phyloP scores from a whole-genome alignment of 2,888 invertebrate species.

The Diploptera punctata region DNA sequence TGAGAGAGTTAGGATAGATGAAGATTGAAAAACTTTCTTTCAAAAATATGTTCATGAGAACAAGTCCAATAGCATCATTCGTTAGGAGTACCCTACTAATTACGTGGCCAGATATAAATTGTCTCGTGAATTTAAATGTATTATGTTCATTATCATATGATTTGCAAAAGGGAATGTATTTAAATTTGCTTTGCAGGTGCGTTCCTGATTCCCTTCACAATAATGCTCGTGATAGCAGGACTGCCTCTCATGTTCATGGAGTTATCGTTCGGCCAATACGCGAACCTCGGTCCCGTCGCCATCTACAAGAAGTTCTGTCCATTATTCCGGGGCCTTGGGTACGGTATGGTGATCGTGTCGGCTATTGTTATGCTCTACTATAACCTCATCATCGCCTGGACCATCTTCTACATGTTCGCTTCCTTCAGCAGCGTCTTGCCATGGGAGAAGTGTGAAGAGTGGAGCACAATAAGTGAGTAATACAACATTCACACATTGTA shows the following conservation, averaged over 20 bases:
- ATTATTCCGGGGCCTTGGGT: slow-evolving; percentile 75
- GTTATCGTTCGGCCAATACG: slow-evolving; percentile 84
- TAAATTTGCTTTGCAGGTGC: slow-evolving; percentile 65
- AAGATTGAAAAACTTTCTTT: no score
- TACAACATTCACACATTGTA: no score
- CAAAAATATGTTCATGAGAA: no score
- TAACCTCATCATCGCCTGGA: slow-evolving; percentile 80
- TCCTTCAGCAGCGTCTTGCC: slow-evolving; percentile 66
- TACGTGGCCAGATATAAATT: no score
- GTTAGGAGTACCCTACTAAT: no score
- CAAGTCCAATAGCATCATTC: no score
- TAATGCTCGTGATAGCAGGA: slow-evolving; percentile 79
- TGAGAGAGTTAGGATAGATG: no score
- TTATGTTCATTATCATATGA: no score
- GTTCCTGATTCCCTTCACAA: slow-evolving; percentile 83
- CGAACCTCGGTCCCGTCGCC: slow-evolving; percentile 77
- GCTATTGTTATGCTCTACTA: slow-evolving; percentile 78
- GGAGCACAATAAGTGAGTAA: slow-evolving; percentile 70
- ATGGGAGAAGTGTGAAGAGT: slow-evolving; percentile 75
- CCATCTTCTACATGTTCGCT: slow-evolving; percentile 76
- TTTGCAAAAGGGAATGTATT: no score
- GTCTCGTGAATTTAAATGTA: no score
- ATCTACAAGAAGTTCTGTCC: slow-evolving; percentile 83
- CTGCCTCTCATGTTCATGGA: slow-evolving; percentile 86
- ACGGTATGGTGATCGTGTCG: slow-evolving; percentile 79